Evolutionary conservation across 1,140 invertebrate species (phyloP), one percentile per base, ranked within the genome.

Genomic region (Metaphire vulgaris): DNA sequence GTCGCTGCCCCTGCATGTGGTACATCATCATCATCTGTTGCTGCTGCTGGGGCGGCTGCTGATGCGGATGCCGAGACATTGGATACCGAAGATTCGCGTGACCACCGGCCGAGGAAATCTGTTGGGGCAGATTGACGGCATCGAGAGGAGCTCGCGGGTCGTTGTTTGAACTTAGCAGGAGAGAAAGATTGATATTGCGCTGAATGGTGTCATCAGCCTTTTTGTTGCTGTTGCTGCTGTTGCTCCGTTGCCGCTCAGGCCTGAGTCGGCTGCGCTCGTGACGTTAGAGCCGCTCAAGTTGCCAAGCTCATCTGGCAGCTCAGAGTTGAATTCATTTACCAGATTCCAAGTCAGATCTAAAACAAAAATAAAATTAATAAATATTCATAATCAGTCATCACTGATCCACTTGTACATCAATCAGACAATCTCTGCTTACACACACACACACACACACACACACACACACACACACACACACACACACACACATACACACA

Each of bases 121-220:
- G 41, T 21, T 56, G 41, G 6, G 41, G 41, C 41, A 56, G 41
- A 21, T 21, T 56, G 41, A 56, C 41, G 41, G 41, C 6, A 21
- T 21, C 41, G 41, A 56, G 6, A 6, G 41, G 41, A 6, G 41
- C 41, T 56, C 41, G 41, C 41, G 41, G 41, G 41, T 56, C 41
- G 28, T 34, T 73, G 41, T 56, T 56, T 16, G 32, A 34, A 34
- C 72, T 73, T 26, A 73, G 41, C 32, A 73, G 41, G 26, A 34
- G 72, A n/a, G 72, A 73, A n/a, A 73, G 72, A 34, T 73, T 73
- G 26, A 34, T 73, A 26, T 73, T 73, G 14, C 41, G 32, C 41
- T 56, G 72, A 30, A 73, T 73, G 16, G 72, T 73, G 32, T 73
- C 72, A 21, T 73, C 72, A 28, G 72, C 72, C 41, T 73, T 73